Conservation (phyloP, 64 coral and sea anemone species). For the Actinia equina region DNA sequence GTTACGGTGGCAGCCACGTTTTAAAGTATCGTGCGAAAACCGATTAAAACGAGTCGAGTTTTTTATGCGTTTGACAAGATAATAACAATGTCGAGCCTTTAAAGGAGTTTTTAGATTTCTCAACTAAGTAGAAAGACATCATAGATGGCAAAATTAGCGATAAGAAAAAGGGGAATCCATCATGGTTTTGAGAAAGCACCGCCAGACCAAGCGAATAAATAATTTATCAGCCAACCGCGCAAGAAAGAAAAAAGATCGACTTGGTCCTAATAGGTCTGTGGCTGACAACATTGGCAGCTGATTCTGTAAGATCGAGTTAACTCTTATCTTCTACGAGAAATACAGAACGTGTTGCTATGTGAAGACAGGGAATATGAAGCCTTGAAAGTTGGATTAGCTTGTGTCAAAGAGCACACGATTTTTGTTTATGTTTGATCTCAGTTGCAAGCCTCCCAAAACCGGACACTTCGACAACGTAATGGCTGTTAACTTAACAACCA, state of each 20-base stretch:
- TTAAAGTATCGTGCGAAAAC: constrained; percentile 4
- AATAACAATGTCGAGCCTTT: background rate
- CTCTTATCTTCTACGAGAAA: constrained; percentile 4
- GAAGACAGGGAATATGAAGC: constrained; percentile 1
- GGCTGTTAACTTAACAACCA: background rate
- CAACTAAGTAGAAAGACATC: background rate
- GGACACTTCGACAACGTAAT: background rate
- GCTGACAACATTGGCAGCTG: constrained; percentile 10
- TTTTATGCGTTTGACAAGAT: background rate
- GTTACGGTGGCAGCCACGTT: background rate
- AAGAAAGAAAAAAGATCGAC: background rate
- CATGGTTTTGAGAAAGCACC: background rate
- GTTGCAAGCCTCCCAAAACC: constrained; percentile 1
- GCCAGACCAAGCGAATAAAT: constrained; percentile 31
- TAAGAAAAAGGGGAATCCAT: constrained; percentile 18
- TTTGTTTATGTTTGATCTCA: constrained; percentile 15
- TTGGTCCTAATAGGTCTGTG: constrained; percentile 1
- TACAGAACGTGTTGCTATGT: background rate
- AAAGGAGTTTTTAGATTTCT: background rate
- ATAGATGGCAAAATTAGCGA: background rate
- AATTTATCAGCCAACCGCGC: background rate
- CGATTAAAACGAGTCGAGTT: background rate
- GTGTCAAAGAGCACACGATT: background rate
- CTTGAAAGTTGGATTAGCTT: background rate
- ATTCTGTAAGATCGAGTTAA: background rate